Base-by-base conservation (phyloP, 2,797 vertebrate genomes). In the Selene dorsalis region DNA sequence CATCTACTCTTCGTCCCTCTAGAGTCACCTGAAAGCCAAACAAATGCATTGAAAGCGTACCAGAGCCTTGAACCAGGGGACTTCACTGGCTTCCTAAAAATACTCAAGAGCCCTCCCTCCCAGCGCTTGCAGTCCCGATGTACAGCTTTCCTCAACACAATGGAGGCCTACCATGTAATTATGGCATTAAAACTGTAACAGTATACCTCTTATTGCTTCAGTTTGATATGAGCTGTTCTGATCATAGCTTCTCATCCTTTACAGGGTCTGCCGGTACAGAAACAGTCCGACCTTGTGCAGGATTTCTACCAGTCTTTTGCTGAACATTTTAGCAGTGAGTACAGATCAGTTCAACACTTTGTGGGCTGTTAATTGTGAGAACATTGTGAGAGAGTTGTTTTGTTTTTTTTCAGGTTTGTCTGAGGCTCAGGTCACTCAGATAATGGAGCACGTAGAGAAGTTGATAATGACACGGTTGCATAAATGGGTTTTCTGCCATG, bases 401-500 rank as follows among this genome's bases (percentile, higher is more conserved):
- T 57, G 69, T 62, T 68, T 22, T 2, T 60, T 79, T 85, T 57
- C 77, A 96, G 95, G 92, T 87, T 88, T 95, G 38, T 75, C 93
- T 3, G 94, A 95, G 58, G 82, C 84, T 43, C 93, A 95, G 74
- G 89, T 91, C 45, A 88, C 89, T 65, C 93, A 88, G 72, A 90
- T 95, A 85, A 94, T 96, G 94, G 94, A 94, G 83, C 95, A 96
- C 9, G 83, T 95, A 8, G 95, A 96, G 88, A 96, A 96, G 87
- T 86, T 96, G 14, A 88, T 95, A 50, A 96, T 96, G 95, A 96
- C 95, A 0, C 92, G 94, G 20, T 86, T 96, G 67, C 95, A 96
- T 84, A 95, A 94, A 83, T 95, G 93, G 91, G 94, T 94, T 73
- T 96, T 96, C 87, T 95, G 95, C 79, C 94, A 95, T 16, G 94